Percentiles rank a stretch among this genome's conserved stretches.
Evolutionary conservation across 1,140 invertebrate genomes (phyloP).

Genomic region (Macrotrachela quadricornifera): DNA sequence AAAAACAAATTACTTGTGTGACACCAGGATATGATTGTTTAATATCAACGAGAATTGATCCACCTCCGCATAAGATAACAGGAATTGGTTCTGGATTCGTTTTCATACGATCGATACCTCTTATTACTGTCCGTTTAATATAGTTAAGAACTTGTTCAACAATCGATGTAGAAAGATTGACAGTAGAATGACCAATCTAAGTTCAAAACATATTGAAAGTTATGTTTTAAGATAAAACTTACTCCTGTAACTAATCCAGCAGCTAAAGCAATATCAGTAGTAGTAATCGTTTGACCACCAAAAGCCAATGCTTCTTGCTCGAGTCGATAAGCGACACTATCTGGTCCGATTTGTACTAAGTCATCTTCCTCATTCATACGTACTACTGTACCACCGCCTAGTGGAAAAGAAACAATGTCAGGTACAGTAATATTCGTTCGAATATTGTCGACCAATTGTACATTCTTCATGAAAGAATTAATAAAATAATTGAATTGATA

Average conservation of each 20-base stretch:
- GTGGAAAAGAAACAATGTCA: constrained; percentile 20
- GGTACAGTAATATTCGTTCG: constrained; percentile 23
- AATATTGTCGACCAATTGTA: constrained; percentile 13
- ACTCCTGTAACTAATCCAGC: constrained; percentile 13
- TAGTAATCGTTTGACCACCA: constrained; percentile 12
- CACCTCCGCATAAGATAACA: constrained; percentile 20
- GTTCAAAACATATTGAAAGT: not conserved
- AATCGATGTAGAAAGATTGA: constrained; percentile 8
- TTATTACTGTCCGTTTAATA: constrained; percentile 15
- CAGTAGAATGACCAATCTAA: constrained; percentile 9
- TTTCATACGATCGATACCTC: constrained; percentile 16
- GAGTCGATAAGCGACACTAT: constrained; percentile 18
- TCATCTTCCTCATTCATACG: not conserved
- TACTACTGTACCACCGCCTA: constrained; percentile 23
- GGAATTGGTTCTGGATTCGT: constrained; percentile 13
- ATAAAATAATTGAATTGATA: not conserved
- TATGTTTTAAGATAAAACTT: not conserved
- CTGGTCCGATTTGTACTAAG: constrained; percentile 14
- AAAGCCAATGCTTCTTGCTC: constrained; percentile 14
- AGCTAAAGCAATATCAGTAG: constrained; percentile 21
- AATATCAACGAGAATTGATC: constrained; percentile 14
- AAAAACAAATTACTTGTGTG: not conserved
- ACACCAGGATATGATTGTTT: constrained; percentile 5
- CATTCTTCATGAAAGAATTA: not conserved
- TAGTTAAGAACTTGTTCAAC: not conserved